Evolutionary conservation across 92 coral and sea anemone genomes (phyloP), one percentile per base, ranked within the genome.

Genomic region (Siderastrea siderea): DNA sequence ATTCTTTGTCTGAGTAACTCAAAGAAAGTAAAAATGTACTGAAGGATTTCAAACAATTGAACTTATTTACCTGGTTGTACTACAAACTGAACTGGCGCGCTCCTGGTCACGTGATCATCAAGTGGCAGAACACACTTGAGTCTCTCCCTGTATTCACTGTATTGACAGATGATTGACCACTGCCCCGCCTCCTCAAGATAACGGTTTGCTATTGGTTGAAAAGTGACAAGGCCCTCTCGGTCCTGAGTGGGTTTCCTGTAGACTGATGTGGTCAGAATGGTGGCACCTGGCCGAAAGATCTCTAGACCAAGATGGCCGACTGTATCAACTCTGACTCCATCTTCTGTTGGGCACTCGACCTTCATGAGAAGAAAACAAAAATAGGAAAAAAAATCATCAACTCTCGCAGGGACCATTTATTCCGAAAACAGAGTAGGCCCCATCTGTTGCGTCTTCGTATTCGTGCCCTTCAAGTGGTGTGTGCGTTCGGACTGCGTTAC

Each of bases 191-290:
- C 88, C 69, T 90, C 94, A 19, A 95, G 43, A 58, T 71, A 75
- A 47, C 95, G 93, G 58, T 70, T 70, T 48, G 92, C 94, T 50
- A 89, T 83, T 55, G 98, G 93, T 58, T 64, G 93, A 86, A 60
- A 93, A 14, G 88, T 68, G 43, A 93, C 95, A 3, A 44, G 64
- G 19, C 98, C 98, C 4, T 91, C 94, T 62, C 88, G 74, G 85
- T 78, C 86, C 84, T 93, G 96, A 7, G 95, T 82, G 26, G 98
- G 98, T 51, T 95, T 95, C 38, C 93, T 92, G 88, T 95, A 95
- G 57, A 88, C 90, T 51, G 94, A 19, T 8, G 94, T 75, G 67
- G 46, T 62, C 44, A 87, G 83, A 10, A 71, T 61, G 1, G 16
- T 51, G 11, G 85, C 94, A 26, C 88, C 78, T 43, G 98, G 98